Base-by-base conservation (phyloP, 2,797 vertebrate species). In the Rhodeus uyekii region DNA sequence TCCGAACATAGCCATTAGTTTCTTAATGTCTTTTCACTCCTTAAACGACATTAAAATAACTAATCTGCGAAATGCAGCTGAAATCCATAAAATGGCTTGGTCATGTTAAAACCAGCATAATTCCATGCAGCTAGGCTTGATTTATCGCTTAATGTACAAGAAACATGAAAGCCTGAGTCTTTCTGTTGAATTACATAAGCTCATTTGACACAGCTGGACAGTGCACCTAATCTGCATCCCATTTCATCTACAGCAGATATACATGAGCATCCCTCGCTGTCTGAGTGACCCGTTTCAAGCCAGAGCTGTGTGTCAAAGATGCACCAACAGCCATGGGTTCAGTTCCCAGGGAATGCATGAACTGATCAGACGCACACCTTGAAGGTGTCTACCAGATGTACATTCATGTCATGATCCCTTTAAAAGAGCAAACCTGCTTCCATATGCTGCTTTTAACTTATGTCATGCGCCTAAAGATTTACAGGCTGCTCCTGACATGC, bases 401-500 rank as follows among this genome's bases (percentile, higher is more conserved):
- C 27, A 24, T 27, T 2, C 22, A 60, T 60, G 55, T 60, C 24
- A 29, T 29, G 55, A 3, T 2, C 13, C 55, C 55, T 58, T 84
- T 39, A 69, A 84, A 79, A 71, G 46, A 71, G 29, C 46, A 76
- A 55, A 71, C 69, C 46, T 36, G 39, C 64, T 69, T 79, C 61
- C 50, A 67, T 67, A 55, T 38, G 53, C 69, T 46, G 27, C 46
- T 50, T 72, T 53, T 76, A 79, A 84, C 71, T 73, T 42, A 72
- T 82, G 80, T 80, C 85, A 73, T 36, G n/a, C 32, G 12, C 6
- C 44, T 48, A 18, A 48, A 32, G 69, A 73, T 83, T 81, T 76
- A 83, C 27, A 53, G 58, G 29, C 38, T 80, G 36, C 42, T 77
- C 71, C 80, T 81, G 82, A 82, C 84, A 85, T 34, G 86, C 91